Evolutionary conservation across 2,888 invertebrate species (phyloP).

Genomic region (Cancer borealis): DNA sequence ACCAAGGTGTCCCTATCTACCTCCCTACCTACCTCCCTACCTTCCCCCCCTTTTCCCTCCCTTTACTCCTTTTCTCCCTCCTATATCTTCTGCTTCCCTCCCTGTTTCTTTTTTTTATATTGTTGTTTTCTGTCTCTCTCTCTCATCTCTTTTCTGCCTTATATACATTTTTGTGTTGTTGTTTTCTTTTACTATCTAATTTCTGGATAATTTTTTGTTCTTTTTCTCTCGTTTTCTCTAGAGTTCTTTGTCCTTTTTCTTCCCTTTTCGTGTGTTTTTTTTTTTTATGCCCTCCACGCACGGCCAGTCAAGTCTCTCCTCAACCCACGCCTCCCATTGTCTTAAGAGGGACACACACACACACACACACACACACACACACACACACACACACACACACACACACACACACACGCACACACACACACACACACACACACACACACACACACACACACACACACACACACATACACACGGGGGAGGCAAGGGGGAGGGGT

Average conservation of each 20-base stretch:
- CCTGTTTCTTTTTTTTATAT: not conserved
- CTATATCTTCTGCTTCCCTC: not conserved
- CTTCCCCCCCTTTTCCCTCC: not conserved
- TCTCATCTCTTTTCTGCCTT: not conserved
- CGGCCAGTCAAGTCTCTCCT: not conserved
- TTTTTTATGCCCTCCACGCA: not conserved
- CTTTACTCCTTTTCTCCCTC: not conserved
- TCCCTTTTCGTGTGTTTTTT: not conserved
- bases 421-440: conserved; percentile 37
- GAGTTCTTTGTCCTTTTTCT: conserved; percentile 35
- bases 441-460: conserved; percentile 31
- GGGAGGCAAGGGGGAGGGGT: not conserved
- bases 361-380: conserved; percentile 37
- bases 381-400: conserved; percentile 37
- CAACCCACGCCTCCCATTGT: conserved; percentile 14
- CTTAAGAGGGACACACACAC: not conserved
- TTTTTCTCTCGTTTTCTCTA: not conserved
- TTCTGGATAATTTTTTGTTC: not conserved
- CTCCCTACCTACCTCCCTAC: not conserved
- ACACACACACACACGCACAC: conserved; percentile 31
- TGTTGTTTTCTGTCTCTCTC: not conserved
- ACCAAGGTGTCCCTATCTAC: not conserved
- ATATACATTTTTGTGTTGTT: not conserved
- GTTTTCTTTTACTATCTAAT: not conserved
- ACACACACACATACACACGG: conserved; percentile 27